phyloP scores from a whole-genome alignment of 1,140 invertebrate genomes.

The Aradophagus sp. region DNA sequence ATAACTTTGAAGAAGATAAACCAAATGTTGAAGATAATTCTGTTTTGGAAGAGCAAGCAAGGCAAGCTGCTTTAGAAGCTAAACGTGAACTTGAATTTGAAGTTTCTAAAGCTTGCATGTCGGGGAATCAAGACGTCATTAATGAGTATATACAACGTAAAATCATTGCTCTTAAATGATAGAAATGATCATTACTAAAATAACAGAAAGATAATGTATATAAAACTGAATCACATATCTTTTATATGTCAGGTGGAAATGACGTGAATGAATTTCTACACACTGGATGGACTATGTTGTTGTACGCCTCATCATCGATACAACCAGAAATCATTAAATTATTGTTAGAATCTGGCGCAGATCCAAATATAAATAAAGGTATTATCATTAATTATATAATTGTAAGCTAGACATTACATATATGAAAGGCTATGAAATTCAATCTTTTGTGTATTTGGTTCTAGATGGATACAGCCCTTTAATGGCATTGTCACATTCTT shows the following conservation, averaged over 20 bases:
- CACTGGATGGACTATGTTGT: conserved; percentile 65
- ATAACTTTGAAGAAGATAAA: conserved; percentile 9
- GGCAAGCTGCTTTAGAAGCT: conserved; percentile 3
- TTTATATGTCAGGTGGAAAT: conserved; percentile 48
- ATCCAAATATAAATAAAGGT: conserved; percentile 70
- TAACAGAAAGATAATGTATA: not conserved
- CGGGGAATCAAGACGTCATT: conserved; percentile 49
- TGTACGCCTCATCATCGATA: conserved; percentile 64
- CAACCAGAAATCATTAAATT: conserved; percentile 59
- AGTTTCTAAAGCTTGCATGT: conserved; percentile 60
- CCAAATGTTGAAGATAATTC: conserved; percentile 16
- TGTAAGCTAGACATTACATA: not conserved
- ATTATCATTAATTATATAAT: not conserved
- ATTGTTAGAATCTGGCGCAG: conserved; percentile 63
- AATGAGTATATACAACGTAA: conserved; percentile 62
- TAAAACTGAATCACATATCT: no score
- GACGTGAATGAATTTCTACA: conserved; percentile 61
- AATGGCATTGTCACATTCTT: conserved; percentile 70
- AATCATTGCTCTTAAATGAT: not conserved
- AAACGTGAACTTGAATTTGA: conserved; percentile 29
- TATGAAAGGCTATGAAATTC: not conserved
- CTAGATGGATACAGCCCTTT: conserved; percentile 76
- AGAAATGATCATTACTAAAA: not conserved
- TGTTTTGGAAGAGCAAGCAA: conserved; percentile 5
- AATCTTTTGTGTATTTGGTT: conserved; percentile 31